Percentiles rank a stretch among this genome's conserved stretches.
Conservation (phyloP, 2,797 vertebrate species). For the Myiotriccus ornatus region DNA sequence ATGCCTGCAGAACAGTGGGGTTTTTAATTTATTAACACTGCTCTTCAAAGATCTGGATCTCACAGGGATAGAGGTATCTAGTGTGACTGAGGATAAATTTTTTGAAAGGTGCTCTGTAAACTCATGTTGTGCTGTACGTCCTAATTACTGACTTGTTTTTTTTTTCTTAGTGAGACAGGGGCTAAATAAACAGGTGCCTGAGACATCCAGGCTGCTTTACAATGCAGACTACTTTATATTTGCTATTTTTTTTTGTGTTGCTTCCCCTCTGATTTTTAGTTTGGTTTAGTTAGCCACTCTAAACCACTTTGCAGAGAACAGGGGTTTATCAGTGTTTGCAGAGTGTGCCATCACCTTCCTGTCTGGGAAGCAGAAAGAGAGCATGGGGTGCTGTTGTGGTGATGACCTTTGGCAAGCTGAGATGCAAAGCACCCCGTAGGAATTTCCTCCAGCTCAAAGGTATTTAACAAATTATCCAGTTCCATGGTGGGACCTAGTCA, state of each 20-base stretch:
- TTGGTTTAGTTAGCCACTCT: background rate
- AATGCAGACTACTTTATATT: background rate
- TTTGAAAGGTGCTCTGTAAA: background rate
- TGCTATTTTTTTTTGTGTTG: background rate
- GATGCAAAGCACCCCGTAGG: constrained; percentile 3
- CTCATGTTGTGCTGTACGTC: background rate
- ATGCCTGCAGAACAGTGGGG: background rate
- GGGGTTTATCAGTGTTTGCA: background rate
- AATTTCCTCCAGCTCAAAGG: constrained; percentile 38
- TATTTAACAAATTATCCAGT: constrained; percentile 39
- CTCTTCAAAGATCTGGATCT: background rate
- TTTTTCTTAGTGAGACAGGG: background rate
- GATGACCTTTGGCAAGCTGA: constrained; percentile 49
- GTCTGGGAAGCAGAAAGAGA: constrained; percentile 8
- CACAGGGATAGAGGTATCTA: background rate
- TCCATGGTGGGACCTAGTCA: constrained; percentile 17
- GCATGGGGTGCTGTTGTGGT: background rate
- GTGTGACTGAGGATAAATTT: background rate
- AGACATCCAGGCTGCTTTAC: background rate
- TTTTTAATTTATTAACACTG: background rate
- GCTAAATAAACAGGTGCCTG: background rate
- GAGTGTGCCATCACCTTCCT: constrained; percentile 19
- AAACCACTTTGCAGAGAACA: background rate
- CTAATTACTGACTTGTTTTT: background rate
- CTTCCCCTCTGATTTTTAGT: background rate